Conservation (phyloP, 2,888 invertebrate species). For the Dermolepida albohirtum region DNA sequence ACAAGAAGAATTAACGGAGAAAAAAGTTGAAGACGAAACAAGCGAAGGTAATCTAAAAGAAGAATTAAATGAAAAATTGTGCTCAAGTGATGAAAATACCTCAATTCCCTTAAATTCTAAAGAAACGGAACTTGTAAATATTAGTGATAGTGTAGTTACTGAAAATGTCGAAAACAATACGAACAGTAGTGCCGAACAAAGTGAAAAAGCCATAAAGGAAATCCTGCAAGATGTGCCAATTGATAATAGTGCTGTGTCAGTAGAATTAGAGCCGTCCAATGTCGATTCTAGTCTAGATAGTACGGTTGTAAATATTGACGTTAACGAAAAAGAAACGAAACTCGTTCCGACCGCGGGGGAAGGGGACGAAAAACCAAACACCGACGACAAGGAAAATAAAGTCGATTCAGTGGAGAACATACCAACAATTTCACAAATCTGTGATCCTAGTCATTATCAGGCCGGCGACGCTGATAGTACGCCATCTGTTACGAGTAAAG, state of each 20-base stretch:
- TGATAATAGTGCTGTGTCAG: slow-evolving; percentile 66
- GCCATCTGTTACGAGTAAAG: slow-evolving; percentile 30
- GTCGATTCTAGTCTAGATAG: slow-evolving; percentile 61
- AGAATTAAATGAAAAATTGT: slow-evolving; percentile 41
- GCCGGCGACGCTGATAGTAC: slow-evolving; percentile 31
- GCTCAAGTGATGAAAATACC: slow-evolving; percentile 47
- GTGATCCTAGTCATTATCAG: slow-evolving; percentile 73
- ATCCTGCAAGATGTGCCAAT: slow-evolving; percentile 54
- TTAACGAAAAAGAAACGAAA: slow-evolving; percentile 36
- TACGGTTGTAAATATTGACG: slow-evolving; percentile 42
- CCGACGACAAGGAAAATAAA: slow-evolving; percentile 52
- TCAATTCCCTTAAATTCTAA: slow-evolving; percentile 43
- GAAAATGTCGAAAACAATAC: slow-evolving; percentile 44
- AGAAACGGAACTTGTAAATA: slow-evolving; percentile 46
- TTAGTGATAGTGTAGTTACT: slow-evolving; percentile 51
- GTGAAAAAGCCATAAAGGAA: slow-evolving; percentile 28
- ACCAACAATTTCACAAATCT: slow-evolving; percentile 79
- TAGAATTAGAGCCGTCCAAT: slow-evolving; percentile 67
- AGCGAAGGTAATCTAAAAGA: slow-evolving; percentile 46
- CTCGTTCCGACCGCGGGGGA: slow-evolving; percentile 39
- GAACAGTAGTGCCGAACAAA: slow-evolving; percentile 12
- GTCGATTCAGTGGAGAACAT: slow-evolving; percentile 69
- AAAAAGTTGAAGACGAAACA: slow-evolving; percentile 44
- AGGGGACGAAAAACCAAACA: slow-evolving; percentile 25
- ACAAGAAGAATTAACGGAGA: slow-evolving; percentile 47